A percentile compares a stretch with the other conserved stretches of the same genome.
Evolutionary conservation across 2,797 vertebrate species (phyloP).

Genomic region (Taeniopygia guttata): DNA sequence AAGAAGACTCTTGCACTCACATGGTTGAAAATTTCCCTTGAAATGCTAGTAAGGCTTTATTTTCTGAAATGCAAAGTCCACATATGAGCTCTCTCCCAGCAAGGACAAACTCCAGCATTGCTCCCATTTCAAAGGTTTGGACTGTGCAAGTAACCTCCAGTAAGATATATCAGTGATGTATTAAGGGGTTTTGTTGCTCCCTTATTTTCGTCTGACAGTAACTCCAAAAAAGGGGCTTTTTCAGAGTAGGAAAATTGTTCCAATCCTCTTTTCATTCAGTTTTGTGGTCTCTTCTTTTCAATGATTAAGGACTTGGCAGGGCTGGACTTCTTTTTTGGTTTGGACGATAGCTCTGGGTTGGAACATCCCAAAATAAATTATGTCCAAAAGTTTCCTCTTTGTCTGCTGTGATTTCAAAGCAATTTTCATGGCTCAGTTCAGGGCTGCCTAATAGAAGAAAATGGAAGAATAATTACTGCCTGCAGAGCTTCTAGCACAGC

Average conservation of each 20-base stretch:
- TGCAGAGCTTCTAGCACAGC: slow-evolving; percentile 36
- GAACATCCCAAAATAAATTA: slow-evolving; percentile 68
- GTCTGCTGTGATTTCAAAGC: slow-evolving; percentile 61
- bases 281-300: slow-evolving; percentile 55
- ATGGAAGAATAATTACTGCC: slow-evolving; percentile 59
- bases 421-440: slow-evolving; percentile 45
- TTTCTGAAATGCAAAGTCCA: slow-evolving; percentile 1
- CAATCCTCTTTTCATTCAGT: slow-evolving; percentile 47
- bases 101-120: background rate
- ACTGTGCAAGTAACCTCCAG: slow-evolving; percentile 21
- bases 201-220: slow-evolving; percentile 33
- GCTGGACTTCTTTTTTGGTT: slow-evolving; percentile 56
- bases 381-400: slow-evolving; percentile 60
- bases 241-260: slow-evolving; percentile 47
- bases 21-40: background rate
- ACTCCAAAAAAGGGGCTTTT: slow-evolving; percentile 40
- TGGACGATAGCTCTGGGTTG: slow-evolving; percentile 63
- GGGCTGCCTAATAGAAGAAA: slow-evolving; percentile 51
- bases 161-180: slow-evolving; percentile 43
- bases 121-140: background rate
- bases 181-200: slow-evolving; percentile 2
- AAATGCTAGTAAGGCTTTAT: background rate
- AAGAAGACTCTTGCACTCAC: background rate
- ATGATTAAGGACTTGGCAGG: slow-evolving; percentile 56
- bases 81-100: background rate